Base-by-base conservation (phyloP, 2,797 vertebrate species). In the Mus caroli region DNA sequence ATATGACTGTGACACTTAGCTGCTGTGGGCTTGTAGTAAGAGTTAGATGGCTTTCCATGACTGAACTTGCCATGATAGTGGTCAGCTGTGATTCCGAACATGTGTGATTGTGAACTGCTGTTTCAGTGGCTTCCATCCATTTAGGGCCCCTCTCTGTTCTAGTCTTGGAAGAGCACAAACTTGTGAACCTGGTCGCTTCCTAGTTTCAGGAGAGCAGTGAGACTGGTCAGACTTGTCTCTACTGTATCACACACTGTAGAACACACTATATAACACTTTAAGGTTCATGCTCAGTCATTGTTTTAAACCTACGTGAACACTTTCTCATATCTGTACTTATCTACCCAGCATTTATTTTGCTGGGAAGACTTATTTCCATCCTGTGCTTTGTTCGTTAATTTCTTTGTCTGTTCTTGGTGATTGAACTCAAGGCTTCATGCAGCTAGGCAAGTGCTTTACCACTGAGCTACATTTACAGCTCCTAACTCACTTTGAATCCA, bases 221-320 rank as follows among this genome's bases (percentile, higher is more conserved):
- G 20, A 60, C 78, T 71, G 6, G 20, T n/a, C 26, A 40, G 58
- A 17, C n/a, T 77, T 28, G 64, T 77, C 37, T 13, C 40, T 9
- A 40, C 6, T 24, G 0, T 3, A 12, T 0, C 43, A 78, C 75
- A 20, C 3, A 24, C 37, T 4, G 9, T 37, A 13, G 0, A 37
- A 84, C 80, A 24, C 6, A 15, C 31, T 3, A 9, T 34, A 58
- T 58, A 71, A 6, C 34, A 6, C 88, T 76, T 67, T 46, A 37
- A 11, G 22, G 52, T 15, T 34, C 3, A 0, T 11, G 7, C 71
- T 83, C 10, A 34, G 62, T 54, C 17, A 43, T 28, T 28, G 79
- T 54, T 24, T 85, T 28, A 13, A 64, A 7, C 62, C 34, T 20
- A 7, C 19, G 50, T 40, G 34, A 31, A 52, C 12, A 20, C 82